Conservation (phyloP, 2,113 vertebrate genomes). For the Onychostoma macrolepis region DNA sequence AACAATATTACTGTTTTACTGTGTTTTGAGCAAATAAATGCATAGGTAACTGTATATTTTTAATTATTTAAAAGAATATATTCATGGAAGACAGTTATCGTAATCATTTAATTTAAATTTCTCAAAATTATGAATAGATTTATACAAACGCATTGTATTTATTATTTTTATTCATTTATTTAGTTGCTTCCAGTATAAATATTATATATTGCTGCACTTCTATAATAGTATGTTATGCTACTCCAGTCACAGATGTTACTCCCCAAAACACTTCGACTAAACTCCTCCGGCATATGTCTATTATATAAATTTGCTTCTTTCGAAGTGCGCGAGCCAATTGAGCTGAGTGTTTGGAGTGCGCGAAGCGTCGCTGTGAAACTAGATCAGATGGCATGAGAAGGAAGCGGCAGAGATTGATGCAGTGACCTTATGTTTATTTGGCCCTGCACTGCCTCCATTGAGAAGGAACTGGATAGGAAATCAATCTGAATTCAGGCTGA, state of each 20-base stretch:
- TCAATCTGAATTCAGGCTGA: slow-evolving; percentile 55
- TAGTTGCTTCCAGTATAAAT: not conserved
- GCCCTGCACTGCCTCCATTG: slow-evolving; percentile 31
- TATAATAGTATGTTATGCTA: not conserved
- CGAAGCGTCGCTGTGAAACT: slow-evolving; percentile 50
- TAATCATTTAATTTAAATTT: too few species aligned
- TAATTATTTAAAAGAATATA: too few species aligned
- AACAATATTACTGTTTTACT: too few species aligned
- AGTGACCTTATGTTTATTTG: slow-evolving; percentile 58
- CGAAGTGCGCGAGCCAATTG: not conserved
- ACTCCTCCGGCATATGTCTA: not conserved
- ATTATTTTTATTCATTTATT: not conserved
- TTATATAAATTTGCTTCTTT: slow-evolving; percentile 24
- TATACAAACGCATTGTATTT: too few species aligned
- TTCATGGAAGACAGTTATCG: too few species aligned
- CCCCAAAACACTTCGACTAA: not conserved
- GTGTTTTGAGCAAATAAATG: too few species aligned
- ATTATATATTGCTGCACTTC: not conserved
- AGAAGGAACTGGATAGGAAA: slow-evolving; percentile 50
- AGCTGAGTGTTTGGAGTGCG: slow-evolving; percentile 17
- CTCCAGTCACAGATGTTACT: not conserved
- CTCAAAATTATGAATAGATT: too few species aligned
- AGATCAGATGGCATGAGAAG: slow-evolving; percentile 49
- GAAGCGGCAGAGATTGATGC: slow-evolving; percentile 52
- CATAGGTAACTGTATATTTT: too few species aligned